A percentile compares a stretch with the other conserved stretches of the same genome.
Conservation (phyloP, 2,888 invertebrate species). For the Agrochola macilenta region DNA sequence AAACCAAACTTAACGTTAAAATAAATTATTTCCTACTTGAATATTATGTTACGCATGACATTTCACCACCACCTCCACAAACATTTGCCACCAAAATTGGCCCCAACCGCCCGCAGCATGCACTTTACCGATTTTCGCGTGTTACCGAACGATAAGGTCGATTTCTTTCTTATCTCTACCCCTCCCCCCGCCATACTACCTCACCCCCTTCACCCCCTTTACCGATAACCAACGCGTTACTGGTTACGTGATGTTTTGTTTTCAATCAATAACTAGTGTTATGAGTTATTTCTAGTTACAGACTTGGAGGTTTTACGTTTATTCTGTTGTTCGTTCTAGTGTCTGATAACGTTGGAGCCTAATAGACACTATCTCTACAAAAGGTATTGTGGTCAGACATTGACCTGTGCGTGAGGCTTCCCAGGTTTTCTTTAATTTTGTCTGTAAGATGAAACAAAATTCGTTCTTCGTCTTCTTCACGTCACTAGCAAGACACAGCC, state of each 20-base stretch:
- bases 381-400: neutral
- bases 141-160: conserved; percentile 79
- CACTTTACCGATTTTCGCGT: conserved; percentile 82
- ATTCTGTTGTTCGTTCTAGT: conserved; percentile 12
- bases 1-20: neutral
- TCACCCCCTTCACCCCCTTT: conserved; percentile 66
- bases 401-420: neutral
- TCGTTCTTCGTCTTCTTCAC: no score
- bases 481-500: no score
- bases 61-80: neutral
- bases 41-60: conserved; percentile 6
- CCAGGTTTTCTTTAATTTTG: neutral
- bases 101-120: conserved; percentile 73
- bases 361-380: neutral
- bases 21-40: neutral
- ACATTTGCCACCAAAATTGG: conserved; percentile 58
- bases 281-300: conserved; percentile 57
- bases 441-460: no score
- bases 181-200: conserved; percentile 58
- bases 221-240: conserved; percentile 71
- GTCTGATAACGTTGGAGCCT: neutral
- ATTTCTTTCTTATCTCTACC: conserved; percentile 77
- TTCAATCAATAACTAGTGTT: conserved; percentile 72
- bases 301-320: conserved; percentile 39
- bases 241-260: conserved; percentile 69